Evolutionary conservation across 2,797 vertebrate species (phyloP), one percentile per base, ranked within the genome.

Genomic region (Melanotaenia maccullochi): DNA sequence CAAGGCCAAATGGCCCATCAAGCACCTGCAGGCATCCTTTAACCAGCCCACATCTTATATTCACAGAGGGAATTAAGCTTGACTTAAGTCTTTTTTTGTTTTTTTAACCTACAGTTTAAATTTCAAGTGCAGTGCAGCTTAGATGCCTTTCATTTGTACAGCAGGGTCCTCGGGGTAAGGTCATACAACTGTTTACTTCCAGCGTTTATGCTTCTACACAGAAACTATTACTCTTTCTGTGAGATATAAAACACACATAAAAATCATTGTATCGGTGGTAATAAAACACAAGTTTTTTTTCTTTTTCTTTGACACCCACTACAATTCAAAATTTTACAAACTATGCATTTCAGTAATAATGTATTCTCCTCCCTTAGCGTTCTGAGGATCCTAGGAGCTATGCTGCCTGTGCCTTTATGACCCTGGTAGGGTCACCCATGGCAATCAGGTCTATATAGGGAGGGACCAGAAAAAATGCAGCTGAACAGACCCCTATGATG

Each of bases 1-100:
- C 55, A 52, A 60, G 11, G 85, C 90, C 89, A 85, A 84, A 65
- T 20, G 36, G 30, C 72, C 76, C 75, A 69, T 78, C 54, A 51
- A 70, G 59, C 81, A 86, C 84, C 87, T 73, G 79, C 40, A 78
- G 70, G 63, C 51, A 65, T 84, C 44, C 28, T 79, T 74, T 28
- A 75, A 73, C 62, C 49, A 51, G 32, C 14, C 52, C 36, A 20
- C 51, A 72, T 78, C 76, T 83, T 51, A 81, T 57, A 61, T 47
- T 47, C 20, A 47, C 44, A n/a, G 44, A 9, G 20, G 44, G 20
- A 47, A 47, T 47, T 47, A n/a, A 47, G 18, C 1, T 47, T 9
- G 16, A 47, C 44, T 51, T 58, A 44, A 71, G 28, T 64, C 16
- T 51, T 57, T 78, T 68, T 67, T 13, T 40, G 33, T 36, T 36